Conservation (phyloP, 2,113 vertebrate genomes). For the Murina feae region DNA sequence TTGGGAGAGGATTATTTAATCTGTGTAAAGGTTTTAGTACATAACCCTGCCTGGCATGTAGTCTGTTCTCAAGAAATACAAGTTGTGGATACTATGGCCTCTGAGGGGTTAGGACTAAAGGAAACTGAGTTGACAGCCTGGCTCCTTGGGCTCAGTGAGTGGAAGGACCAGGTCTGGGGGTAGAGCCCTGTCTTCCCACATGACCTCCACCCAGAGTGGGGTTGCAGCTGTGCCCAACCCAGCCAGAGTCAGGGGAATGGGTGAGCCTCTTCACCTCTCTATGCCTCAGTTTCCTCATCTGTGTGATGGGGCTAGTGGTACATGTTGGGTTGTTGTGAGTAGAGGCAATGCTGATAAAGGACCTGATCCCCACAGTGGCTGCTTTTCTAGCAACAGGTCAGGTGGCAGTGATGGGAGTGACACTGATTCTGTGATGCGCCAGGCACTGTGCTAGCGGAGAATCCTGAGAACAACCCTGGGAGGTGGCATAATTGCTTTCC, state of each 20-base stretch:
- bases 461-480: not conserved
- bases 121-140: not conserved
- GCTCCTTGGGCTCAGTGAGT: not conserved
- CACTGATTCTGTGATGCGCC: not conserved
- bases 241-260: not conserved
- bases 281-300: not conserved
- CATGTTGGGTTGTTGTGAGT: not conserved
- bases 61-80: not conserved
- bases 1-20: not conserved
- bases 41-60: not conserved
- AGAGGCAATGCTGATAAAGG: not conserved
- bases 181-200: not conserved
- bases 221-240: not conserved
- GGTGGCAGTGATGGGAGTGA: too few species aligned
- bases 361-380: not conserved
- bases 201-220: fast-evolving
- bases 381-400: not conserved
- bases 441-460: not conserved
- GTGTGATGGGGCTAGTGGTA: not conserved
- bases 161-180: not conserved
- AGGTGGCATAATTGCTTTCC: not conserved
- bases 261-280: not conserved
- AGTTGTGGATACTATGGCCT: not conserved
- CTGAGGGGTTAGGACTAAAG: not conserved
- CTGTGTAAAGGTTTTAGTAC: not conserved